Percentiles rank a stretch among this genome's conserved stretches.
Evolutionary conservation across 2,797 vertebrate genomes (phyloP).

Genomic region (Cuniculus paca): DNA sequence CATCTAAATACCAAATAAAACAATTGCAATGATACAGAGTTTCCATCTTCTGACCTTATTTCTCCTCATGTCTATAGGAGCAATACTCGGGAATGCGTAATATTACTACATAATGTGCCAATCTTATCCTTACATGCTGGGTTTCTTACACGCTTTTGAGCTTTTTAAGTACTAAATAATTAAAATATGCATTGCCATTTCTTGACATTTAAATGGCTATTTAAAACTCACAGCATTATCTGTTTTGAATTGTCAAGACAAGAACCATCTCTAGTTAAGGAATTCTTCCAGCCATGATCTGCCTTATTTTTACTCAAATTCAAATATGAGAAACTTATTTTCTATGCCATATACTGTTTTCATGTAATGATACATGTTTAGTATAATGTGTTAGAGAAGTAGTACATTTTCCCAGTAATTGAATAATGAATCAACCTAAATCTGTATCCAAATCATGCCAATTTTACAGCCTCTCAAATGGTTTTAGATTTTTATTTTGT

Average conservation of each 20-base stretch:
- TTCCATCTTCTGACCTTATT: not conserved
- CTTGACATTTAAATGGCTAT: constrained; percentile 65
- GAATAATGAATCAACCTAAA: constrained; percentile 58
- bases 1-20: constrained; percentile 45
- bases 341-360: constrained; percentile 26
- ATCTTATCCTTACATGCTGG: not conserved
- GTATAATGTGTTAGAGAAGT: not conserved
- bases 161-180: constrained; percentile 63
- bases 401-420: constrained; percentile 5
- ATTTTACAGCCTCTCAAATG: not conserved
- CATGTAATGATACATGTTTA: constrained; percentile 17
- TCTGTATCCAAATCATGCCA: not conserved
- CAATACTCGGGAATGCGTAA: not conserved
- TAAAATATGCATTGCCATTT: constrained; percentile 49
- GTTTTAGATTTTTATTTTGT: not conserved
- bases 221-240: constrained; percentile 41
- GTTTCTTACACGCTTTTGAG: not conserved
- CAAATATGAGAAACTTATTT: constrained; percentile 1
- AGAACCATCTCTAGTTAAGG: not conserved
- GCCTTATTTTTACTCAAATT: constrained; percentile 11
- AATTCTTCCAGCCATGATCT: not conserved
- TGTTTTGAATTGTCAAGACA: constrained; percentile 47
- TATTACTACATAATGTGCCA: not conserved
- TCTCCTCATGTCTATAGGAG: not conserved
- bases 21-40: not conserved